Base-by-base conservation (phyloP, 92 coral and sea anemone species). In the Palythoa grandis region DNA sequence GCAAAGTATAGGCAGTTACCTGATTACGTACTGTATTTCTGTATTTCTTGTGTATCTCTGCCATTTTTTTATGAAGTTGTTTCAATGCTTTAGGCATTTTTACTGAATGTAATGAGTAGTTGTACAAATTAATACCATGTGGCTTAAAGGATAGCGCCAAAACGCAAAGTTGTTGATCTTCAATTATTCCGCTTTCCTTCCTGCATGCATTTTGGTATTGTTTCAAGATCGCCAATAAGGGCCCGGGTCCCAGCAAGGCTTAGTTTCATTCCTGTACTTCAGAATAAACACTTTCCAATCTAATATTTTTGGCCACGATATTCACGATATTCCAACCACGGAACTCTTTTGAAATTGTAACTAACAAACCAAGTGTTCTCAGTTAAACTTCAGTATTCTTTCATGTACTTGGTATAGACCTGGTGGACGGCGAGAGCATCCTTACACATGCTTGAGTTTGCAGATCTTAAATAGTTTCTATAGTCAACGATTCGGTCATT, bases 341-440 rank as follows among this genome's bases (percentile, higher is more conserved):
- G 85, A 0, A 82, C 87, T n/a, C 77, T 72, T n/a, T n/a, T 17
- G 70, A 88, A 88, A 15, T 67, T 74, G 1, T 74, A 56, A 4
- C 39, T 25, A n/a, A n/a, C n/a, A 12, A 40, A n/a, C 92, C 90
- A 90, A 24, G 74, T 43, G 20, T 61, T 86, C 35, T 82, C 80
- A 0, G 90, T 87, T 14, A 82, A 19, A 35, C 66, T 90, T 90
- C 92, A 90, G 43, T 87, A 90, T 15, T 76, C 72, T 12, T 7
- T 23, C 90, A 80, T 80, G 40, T 90, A 61, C 43, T 74, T 56
- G 1, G 92, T 91, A 47, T 89, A 89, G 7, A 90, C 58, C 83
- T 89, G 87, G 74, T 89, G 92, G 35, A 90, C 79, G 4, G 90
- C 92, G 3, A 90, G 48, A n/a, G n/a, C n/a, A n/a, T n/a, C n/a